phyloP scores from a whole-genome alignment of 53 echinoderm and acorn worm species.

The Henricia sp. region DNA sequence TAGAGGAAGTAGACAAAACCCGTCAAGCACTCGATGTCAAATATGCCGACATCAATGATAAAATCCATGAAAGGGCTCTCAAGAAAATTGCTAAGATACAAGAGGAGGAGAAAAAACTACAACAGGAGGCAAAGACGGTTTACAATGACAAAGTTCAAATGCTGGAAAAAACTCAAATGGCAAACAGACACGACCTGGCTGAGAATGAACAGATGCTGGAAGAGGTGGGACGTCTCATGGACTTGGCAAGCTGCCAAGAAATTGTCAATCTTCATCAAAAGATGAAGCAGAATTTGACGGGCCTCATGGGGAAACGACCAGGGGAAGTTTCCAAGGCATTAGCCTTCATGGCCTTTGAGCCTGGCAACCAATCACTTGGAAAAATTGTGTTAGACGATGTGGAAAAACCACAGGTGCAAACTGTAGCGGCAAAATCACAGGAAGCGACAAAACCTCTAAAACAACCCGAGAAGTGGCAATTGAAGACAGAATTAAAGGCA shows the following conservation, averaged over 20 bases:
- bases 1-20: background rate
- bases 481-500: background rate
- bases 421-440: background rate
- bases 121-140: background rate
- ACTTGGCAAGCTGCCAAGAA: background rate
- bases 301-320: background rate
- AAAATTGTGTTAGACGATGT: background rate
- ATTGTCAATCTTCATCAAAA: conserved; percentile 1
- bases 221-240: background rate
- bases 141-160: conserved; percentile 11
- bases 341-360: conserved; percentile 1
- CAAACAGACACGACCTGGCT: background rate
- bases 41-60: background rate
- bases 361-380: background rate
- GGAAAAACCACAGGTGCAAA: background rate
- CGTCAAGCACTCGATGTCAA: background rate
- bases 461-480: background rate
- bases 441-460: background rate
- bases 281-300: background rate
- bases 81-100: conserved; percentile 21
- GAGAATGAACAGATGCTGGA: conserved; percentile 3
- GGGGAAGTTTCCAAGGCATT: background rate
- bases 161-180: background rate
- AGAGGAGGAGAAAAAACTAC: conserved; percentile 17
- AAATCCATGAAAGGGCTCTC: conserved; percentile 11